phyloP scores from a whole-genome alignment of 2,888 invertebrate genomes.

The Synergus itoensis region DNA sequence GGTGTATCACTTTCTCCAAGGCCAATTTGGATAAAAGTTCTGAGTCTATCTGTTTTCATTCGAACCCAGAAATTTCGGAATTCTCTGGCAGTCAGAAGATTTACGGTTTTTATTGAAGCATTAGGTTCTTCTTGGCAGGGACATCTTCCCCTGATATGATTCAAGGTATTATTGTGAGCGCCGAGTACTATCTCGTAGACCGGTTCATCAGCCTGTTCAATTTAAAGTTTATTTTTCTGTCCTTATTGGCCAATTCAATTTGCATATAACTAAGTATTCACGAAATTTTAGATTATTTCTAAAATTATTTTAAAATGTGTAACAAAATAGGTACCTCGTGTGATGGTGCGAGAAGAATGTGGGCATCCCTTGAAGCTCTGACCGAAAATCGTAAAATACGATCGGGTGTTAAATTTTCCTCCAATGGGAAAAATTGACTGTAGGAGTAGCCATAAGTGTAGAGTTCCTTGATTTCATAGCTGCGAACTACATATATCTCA shows the following conservation, averaged over 20 bases:
- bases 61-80: constrained; percentile 53
- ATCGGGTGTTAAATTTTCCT: constrained; percentile 50
- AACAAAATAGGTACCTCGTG: constrained; percentile 49
- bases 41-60: constrained; percentile 45
- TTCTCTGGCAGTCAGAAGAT: constrained; percentile 47
- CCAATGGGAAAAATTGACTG: constrained; percentile 50
- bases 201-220: constrained; percentile 49
- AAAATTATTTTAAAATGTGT: not conserved
- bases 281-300: not conserved
- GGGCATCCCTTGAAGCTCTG: constrained; percentile 50
- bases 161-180: constrained; percentile 50
- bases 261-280: not conserved
- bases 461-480: constrained; percentile 47
- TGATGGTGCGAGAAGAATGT: constrained; percentile 51
- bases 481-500: constrained; percentile 21
- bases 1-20: constrained; percentile 49
- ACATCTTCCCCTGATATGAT: constrained; percentile 54
- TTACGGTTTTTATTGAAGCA: constrained; percentile 47
- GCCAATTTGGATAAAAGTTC: constrained; percentile 51
- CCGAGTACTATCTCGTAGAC: constrained; percentile 54
- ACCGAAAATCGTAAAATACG: constrained; percentile 48
- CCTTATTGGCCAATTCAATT: not conserved
- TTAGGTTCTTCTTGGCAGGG: constrained; percentile 54
- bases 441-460: constrained; percentile 53
- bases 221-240: not conserved